Evolutionary conservation across 2,888 invertebrate species (phyloP).

Genomic region (Stramonita haemastoma): DNA sequence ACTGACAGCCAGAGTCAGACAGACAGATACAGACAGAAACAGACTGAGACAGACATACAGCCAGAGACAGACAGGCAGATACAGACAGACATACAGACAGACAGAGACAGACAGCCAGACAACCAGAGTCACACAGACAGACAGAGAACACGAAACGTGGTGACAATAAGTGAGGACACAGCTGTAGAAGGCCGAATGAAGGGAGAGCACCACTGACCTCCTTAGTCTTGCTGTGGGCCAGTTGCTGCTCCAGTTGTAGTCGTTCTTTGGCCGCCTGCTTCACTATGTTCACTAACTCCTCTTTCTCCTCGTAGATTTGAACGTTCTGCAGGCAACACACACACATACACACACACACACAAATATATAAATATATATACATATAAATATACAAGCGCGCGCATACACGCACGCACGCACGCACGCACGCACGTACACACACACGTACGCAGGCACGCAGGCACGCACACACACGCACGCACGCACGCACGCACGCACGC

Average conservation of each 20-base stretch:
- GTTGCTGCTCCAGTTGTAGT: constrained; percentile 77
- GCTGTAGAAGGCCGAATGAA: background rate
- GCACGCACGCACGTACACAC: constrained; percentile 22
- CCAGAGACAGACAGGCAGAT: background rate
- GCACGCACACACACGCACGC: background rate
- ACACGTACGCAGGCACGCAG: constrained; percentile 22
- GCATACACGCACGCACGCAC: constrained; percentile 3
- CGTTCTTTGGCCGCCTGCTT: constrained; percentile 78
- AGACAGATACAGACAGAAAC: constrained; percentile 37
- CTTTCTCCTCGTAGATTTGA: constrained; percentile 70
- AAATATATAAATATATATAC: background rate
- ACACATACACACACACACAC: constrained; percentile 10
- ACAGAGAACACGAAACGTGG: background rate
- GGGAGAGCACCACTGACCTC: constrained; percentile 47
- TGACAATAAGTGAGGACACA: background rate
- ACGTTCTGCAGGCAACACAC: constrained; percentile 58
- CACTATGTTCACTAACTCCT: constrained; percentile 75
- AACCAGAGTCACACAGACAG: background rate
- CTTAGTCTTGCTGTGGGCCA: constrained; percentile 62
- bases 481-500: background rate
- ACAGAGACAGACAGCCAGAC: background rate
- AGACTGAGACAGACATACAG: constrained; percentile 26
- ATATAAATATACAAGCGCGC: background rate
- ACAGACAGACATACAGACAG: background rate
- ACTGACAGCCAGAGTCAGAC: constrained; percentile 26